Percentiles rank a stretch among this genome's conserved stretches.
Conservation (phyloP, 23 tunicate genomes). For the Trididemnum miniatum region DNA sequence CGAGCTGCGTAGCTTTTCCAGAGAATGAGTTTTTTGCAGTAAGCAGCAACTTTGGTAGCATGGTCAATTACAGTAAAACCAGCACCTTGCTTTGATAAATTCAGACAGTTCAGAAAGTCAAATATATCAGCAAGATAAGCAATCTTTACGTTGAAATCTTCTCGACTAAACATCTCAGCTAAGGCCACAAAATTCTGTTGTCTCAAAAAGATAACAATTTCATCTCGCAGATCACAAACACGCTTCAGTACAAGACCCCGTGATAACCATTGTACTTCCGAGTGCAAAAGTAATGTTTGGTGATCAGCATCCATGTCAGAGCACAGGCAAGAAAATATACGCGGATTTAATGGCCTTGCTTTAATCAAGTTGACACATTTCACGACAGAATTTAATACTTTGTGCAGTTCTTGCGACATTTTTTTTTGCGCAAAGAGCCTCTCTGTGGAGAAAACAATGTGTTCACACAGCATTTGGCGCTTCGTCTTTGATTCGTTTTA, state of each 20-base stretch:
- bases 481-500: no score
- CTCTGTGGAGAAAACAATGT: no score
- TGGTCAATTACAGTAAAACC: slow-evolving; percentile 48
- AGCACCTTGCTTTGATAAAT: slow-evolving; percentile 56
- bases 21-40: slow-evolving; percentile 17
- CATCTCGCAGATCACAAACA: slow-evolving; percentile 47
- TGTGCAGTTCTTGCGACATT: no score
- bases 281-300: slow-evolving; percentile 34
- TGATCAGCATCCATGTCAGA: no score
- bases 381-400: no score
- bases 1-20: slow-evolving; percentile 32
- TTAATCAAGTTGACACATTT: no score
- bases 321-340: no score
- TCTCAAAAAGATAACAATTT: slow-evolving; percentile 36
- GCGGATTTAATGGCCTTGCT: no score
- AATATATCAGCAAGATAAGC: slow-evolving; percentile 57
- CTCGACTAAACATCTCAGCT: slow-evolving; percentile 45
- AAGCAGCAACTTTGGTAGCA: slow-evolving; percentile 19
- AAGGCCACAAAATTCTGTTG: slow-evolving; percentile 29
- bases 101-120: slow-evolving; percentile 43
- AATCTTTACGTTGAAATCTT: slow-evolving; percentile 47
- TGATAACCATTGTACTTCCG: slow-evolving; percentile 43
- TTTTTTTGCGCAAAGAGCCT: no score
- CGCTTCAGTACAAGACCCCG: slow-evolving; percentile 41
- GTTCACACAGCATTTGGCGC: no score